Conservation (phyloP, 2,113 vertebrate species). For the Marmota flaviventris region DNA sequence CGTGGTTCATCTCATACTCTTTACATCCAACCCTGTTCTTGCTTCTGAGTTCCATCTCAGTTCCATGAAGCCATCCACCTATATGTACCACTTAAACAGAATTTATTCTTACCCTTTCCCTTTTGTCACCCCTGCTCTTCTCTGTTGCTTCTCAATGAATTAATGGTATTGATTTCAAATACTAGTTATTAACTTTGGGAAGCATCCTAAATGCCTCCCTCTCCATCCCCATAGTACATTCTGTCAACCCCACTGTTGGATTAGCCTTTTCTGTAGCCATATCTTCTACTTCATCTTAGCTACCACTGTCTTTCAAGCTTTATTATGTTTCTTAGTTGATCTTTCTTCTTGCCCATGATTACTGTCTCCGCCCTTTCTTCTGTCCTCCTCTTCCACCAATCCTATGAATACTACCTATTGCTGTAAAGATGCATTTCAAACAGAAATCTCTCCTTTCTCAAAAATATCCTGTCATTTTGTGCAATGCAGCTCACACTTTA, state of each 20-base stretch:
- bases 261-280: background rate
- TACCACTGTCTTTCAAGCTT: background rate
- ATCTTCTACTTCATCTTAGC: background rate
- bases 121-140: background rate
- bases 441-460: background rate
- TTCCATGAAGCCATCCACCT: background rate
- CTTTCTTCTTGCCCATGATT: background rate
- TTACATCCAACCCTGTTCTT: fast-evolving
- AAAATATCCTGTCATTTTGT: background rate
- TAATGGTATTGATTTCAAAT: background rate
- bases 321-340: background rate
- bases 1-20: background rate
- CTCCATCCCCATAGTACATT: too few species aligned
- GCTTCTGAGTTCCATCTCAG: background rate
- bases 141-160: background rate
- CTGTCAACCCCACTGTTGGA: background rate
- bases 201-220: background rate
- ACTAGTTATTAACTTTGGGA: background rate
- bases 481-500: background rate
- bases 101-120: background rate
- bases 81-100: background rate
- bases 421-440: background rate
- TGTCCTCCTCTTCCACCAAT: background rate
- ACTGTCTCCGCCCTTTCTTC: background rate
- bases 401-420: background rate